Evolutionary conservation across 2,113 vertebrate species (phyloP).

Genomic region (Romanogobio albipinnatus): DNA sequence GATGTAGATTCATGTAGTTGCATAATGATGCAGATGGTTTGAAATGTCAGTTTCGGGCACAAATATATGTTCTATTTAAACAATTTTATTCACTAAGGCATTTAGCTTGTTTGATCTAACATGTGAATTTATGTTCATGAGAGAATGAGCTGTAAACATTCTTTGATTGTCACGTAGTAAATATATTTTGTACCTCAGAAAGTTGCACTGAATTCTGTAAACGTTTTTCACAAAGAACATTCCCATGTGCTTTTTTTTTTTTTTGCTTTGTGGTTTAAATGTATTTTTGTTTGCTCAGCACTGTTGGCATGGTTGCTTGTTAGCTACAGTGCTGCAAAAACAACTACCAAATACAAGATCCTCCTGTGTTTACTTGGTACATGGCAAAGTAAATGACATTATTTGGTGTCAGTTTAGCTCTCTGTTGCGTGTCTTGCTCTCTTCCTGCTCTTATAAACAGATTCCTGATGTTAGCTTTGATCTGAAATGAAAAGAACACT

Average conservation of each 20-base stretch:
- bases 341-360: slow-evolving; percentile 17
- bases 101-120: not conserved
- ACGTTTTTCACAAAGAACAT: not conserved
- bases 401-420: not conserved
- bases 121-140: not conserved
- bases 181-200: not conserved
- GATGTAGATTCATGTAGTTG: too few relatives aligned
- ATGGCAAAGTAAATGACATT: slow-evolving; percentile 11
- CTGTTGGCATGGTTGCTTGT: not conserved
- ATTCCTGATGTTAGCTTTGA: slow-evolving; percentile 24
- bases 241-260: not conserved
- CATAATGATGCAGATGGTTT: too few relatives aligned
- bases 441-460: not conserved
- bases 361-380: slow-evolving; percentile 3
- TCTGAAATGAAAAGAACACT: not conserved
- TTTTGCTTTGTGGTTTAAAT: not conserved
- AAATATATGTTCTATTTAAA: too few relatives aligned
- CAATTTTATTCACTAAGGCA: not conserved
- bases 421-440: not conserved
- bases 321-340: not conserved
- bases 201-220: not conserved
- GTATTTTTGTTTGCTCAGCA: slow-evolving; percentile 6
- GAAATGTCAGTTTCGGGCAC: too few relatives aligned
- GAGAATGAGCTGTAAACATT: not conserved
- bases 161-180: not conserved